Conservation (phyloP, 2,888 invertebrate genomes). For the Aplocera efformata region DNA sequence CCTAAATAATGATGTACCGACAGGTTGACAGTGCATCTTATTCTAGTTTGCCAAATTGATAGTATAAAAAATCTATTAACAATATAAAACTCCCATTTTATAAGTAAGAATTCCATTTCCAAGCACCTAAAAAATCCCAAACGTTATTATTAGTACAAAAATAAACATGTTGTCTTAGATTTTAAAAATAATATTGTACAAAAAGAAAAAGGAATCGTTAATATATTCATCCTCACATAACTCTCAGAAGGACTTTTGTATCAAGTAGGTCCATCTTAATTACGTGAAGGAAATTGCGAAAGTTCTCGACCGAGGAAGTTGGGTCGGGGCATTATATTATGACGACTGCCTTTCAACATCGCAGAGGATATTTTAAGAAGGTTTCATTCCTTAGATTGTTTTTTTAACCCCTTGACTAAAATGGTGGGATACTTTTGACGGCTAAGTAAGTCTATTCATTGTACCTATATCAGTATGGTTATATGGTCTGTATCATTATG, state of each 20-base stretch:
- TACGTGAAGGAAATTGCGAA: constrained; percentile 26
- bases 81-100: too few species aligned
- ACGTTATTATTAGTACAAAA: constrained; percentile 2
- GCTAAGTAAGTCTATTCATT: too few species aligned
- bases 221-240: constrained; percentile 16
- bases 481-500: too few species aligned
- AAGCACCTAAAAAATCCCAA: constrained; percentile 4
- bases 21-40: too few species aligned
- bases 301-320: constrained; percentile 16
- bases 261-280: constrained; percentile 21
- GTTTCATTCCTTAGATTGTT: too few species aligned
- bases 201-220: constrained; percentile 5
- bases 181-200: constrained; percentile 7
- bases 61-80: too few species aligned
- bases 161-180: constrained; percentile 1
- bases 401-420: too few species aligned
- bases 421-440: too few species aligned
- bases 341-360: constrained; percentile 16
- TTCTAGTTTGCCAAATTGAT: too few species aligned
- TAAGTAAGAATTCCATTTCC: constrained; percentile 1
- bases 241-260: constrained; percentile 14
- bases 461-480: too few species aligned
- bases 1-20: too few species aligned
- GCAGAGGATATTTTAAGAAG: background rate
- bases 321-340: constrained; percentile 6